Conservation (phyloP, 1,140 invertebrate species). For the Drosophila littoralis region DNA sequence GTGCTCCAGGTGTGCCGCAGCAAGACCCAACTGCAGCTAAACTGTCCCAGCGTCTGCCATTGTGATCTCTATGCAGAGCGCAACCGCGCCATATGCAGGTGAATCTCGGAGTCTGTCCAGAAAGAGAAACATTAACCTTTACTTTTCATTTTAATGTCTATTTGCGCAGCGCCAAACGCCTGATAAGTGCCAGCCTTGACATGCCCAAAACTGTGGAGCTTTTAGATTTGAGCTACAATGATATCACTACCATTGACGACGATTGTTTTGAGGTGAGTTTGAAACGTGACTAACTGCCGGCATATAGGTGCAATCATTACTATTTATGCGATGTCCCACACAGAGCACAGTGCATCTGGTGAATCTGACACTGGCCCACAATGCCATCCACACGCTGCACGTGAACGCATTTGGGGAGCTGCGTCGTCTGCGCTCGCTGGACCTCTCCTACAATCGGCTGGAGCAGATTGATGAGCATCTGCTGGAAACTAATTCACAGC, state of each 20-base stretch:
- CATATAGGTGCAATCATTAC: background rate
- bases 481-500: conserved; percentile 63
- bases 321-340: background rate
- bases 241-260: conserved; percentile 78
- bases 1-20: conserved; percentile 68
- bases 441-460: conserved; percentile 79
- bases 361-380: conserved; percentile 67
- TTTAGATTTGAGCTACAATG: conserved; percentile 79
- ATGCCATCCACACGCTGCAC: conserved; percentile 73
- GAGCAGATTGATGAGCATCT: conserved; percentile 75
- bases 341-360: conserved; percentile 65
- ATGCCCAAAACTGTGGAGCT: conserved; percentile 74
- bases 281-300: background rate
- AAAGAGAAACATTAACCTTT: background rate
- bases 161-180: conserved; percentile 62
- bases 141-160: conserved; percentile 20
- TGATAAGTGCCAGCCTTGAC: conserved; percentile 78
- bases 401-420: conserved; percentile 68
- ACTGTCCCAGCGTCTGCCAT: conserved; percentile 71
- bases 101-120: conserved; percentile 3
- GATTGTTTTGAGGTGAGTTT: conserved; percentile 71
- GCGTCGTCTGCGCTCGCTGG: conserved; percentile 54
- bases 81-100: conserved; percentile 83
- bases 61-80: conserved; percentile 70
- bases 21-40: conserved; percentile 61